A percentile compares a stretch with the other conserved stretches of the same genome.
These are phyloP conservation scores for Carcina quercana DNA, from an alignment of 2,888 invertebrate species.

Conservation along the genomic window DNA sequence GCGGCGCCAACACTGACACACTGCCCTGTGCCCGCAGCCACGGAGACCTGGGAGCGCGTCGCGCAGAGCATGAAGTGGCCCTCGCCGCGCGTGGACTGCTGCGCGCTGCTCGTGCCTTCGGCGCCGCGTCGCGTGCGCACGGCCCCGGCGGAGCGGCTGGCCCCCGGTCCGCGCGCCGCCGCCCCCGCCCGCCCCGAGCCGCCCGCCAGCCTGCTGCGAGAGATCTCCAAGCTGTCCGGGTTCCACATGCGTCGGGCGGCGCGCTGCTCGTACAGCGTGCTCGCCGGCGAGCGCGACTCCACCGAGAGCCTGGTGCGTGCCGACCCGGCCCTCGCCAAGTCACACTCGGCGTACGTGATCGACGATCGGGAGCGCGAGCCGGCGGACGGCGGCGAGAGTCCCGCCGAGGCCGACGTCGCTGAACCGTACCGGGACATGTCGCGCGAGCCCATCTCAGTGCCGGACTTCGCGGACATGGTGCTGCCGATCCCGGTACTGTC, in stretches of 20 bases:
- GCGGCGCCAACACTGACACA: too few relatives aligned
- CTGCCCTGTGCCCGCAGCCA: slow-evolving; percentile 59
- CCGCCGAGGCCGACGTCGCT: slow-evolving; percentile 40
- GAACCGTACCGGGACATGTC: slow-evolving; percentile 58
- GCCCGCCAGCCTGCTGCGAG: slow-evolving; percentile 72
- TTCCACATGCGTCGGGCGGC: slow-evolving; percentile 79
- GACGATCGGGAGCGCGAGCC: slow-evolving; percentile 52
- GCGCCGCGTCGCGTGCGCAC: slow-evolving; percentile 43
- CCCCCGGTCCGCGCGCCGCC: slow-evolving; percentile 18
- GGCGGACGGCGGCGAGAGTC: slow-evolving; percentile 33
- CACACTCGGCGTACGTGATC: slow-evolving; percentile 73
- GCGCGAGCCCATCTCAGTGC: slow-evolving; percentile 82
- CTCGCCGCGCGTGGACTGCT: slow-evolving; percentile 80
- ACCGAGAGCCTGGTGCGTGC: slow-evolving; percentile 75
- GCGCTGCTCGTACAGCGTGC: slow-evolving; percentile 82
- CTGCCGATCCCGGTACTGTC: slow-evolving; percentile 79
- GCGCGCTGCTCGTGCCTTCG: slow-evolving; percentile 78
- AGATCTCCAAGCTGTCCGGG: slow-evolving; percentile 82
- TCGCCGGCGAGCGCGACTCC: slow-evolving; percentile 77
- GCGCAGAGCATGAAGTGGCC: slow-evolving; percentile 77
- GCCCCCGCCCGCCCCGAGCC: slow-evolving; percentile 42
- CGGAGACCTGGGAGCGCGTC: slow-evolving; percentile 85
- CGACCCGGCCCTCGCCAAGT: slow-evolving; percentile 63
- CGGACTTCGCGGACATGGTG: slow-evolving; percentile 80
- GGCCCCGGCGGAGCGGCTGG: slow-evolving; percentile 36